phyloP scores from a whole-genome alignment of 2,888 invertebrate species.

The Drosophila phalerata region DNA sequence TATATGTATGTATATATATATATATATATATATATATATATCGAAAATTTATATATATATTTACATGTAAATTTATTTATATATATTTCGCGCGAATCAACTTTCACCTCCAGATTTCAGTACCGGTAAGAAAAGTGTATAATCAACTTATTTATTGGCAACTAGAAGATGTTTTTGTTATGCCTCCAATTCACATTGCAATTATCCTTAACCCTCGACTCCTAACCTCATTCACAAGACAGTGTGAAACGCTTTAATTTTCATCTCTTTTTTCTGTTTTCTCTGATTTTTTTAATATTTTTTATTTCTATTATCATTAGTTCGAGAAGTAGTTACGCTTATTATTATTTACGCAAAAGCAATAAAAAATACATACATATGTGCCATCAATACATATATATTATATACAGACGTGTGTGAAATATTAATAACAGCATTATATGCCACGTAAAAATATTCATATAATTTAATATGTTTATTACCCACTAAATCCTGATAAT shows the following conservation, averaged over 20 bases:
- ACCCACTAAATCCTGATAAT: background rate
- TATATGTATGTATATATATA: conserved; percentile 22
- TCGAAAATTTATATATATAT: conserved; percentile 12
- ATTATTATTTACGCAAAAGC: conserved; percentile 3
- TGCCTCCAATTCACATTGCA: conserved; percentile 29
- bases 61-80: conserved; percentile 21
- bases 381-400: conserved; percentile 2
- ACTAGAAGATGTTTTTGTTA: conserved; percentile 62
- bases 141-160: conserved; percentile 72
- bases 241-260: conserved; percentile 15
- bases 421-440: background rate
- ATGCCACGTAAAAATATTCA: no score
- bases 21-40: conserved; percentile 25
- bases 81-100: conserved; percentile 49
- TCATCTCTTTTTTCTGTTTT: background rate
- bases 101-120: conserved; percentile 79
- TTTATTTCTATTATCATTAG: background rate
- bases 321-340: conserved; percentile 11
- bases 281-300: background rate
- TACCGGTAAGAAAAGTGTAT: conserved; percentile 82
- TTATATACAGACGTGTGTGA: background rate
- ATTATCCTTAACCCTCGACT: conserved; percentile 8
- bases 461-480: background rate
- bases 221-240: conserved; percentile 19
- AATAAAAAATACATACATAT: conserved; percentile 9